Evolutionary conservation across 2,797 vertebrate species (phyloP), one percentile per base, ranked within the genome.

Genomic region (Apodemus agrarius): DNA sequence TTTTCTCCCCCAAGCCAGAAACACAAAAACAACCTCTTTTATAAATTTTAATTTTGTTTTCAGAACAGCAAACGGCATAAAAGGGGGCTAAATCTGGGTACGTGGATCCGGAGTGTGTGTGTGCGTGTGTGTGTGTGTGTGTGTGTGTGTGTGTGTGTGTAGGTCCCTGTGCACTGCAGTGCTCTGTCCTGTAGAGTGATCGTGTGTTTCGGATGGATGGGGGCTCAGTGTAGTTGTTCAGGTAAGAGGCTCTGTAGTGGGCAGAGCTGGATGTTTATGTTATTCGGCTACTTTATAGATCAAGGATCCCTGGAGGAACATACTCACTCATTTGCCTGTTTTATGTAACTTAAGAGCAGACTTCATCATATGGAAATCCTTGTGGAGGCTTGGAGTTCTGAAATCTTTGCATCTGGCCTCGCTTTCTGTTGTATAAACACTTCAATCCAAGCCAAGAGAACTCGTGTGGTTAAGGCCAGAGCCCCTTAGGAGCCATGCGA

Each of bases 41-140:
- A 80, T 87, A 49, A 86, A 57, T 86, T 95, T 93, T 46, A 78
- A 31, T 82, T 95, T 82, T 89, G 19, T 94, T 85, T 91, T 93
- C 40, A 88, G 88, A 61, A 91, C 89, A 78, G 40, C 43, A 59
- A 92, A 87, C 7, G 26, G 1, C 22, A 49, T n/a, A 88, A 29
- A 82, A 75, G 46, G 49, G 40, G 80, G 6, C 37, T 78, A 43
- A 80, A 40, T 46, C 72, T 26, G 26, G 67, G 80, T 2, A 2
- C 7, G 3, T 1, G 61, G 81, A 57, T n/a, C 46, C 22, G 0
- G 43, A 76, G 31, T 21, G 81, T 2, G 40, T 85, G 61, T 24
- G 79, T 59, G 6, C 22, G 6, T 43, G 43, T n/a, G n/a, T n/a
- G 31, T 21, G 81, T 2, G 40, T 85, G 61, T 24, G 79, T 59